Base-by-base conservation (phyloP, 92 coral and sea anemone genomes). In the Phymanthus crucifer region DNA sequence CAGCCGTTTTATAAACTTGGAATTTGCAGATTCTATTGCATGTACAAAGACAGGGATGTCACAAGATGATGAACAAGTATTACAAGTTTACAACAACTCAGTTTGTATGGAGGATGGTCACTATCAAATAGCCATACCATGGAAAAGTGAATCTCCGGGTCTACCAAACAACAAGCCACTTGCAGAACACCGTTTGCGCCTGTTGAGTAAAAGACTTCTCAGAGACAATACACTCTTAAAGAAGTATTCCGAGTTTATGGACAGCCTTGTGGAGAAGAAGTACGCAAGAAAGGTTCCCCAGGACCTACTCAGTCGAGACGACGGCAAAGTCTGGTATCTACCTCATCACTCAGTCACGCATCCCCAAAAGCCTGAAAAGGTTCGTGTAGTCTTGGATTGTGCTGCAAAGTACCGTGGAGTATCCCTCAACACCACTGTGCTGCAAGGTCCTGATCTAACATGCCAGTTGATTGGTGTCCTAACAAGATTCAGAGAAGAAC, bases 81-180 rank as follows among this genome's bases (percentile, higher is more conserved):
- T 86, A 11, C 23, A 74, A 2, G 70, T 45, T 2, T 74, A 77
- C 61, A 78, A 83, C 24, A 35, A 61, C 18, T 74, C 90, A 14
- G 78, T 70, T 10, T 69, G 65, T 23, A 24, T 86, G 18, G 54
- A 61, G 7, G 68, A 71, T 48, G 86, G 88, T 21, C 90, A 79
- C 36, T 90, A 86, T 45, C 77, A 83, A 65, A 72, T 90, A 24
- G 89, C 86, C n/a, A n/a, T 83, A 66, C 90, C 90, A 5, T 89
- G 87, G 90, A 86, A 45, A 5, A 24, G 71, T 17, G 33, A 21
- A 10, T 47, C 75, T 90, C n/a, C n/a, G n/a, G n/a, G n/a, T n/a
- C n/a, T n/a, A n/a, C n/a, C n/a, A 2, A 78, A 86, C 61, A 89
- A 89, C 77, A 77, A 82, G 32, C 76, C 80, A 29, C 23, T 86